Evolutionary conservation across 2,888 invertebrate genomes (phyloP), one percentile per base, ranked within the genome.

Genomic region (Machimus rusticus): DNA sequence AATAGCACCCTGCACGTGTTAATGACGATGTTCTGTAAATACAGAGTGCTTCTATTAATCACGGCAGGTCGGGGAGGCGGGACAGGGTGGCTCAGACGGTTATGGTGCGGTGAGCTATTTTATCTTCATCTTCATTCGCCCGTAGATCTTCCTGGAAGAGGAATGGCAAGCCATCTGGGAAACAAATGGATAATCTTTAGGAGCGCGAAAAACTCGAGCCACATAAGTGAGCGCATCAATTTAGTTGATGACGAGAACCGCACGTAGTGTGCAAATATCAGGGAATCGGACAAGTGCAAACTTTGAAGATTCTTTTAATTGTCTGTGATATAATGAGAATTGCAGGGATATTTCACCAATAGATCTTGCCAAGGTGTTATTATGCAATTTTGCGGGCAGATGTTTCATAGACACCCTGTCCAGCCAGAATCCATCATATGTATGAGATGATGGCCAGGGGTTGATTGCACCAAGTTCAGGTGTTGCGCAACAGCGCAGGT

Each of bases 391-490:
- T 23, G 23, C 23, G 43, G 39, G 43, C 2, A 23, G 46, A 37
- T 8, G 28, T 31, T 66, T 82, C 57, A 9, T 55, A 57, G 46
- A 37, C 37, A 34, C 28, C 28, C 39, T 43, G 23, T 19, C 23
- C 43, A 28, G 19, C 2, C 31, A 66, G 39, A 19, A 74, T 74
- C 34, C 74, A 86, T 86, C 85, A 74, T 23, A n/a, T n/a, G n/a
- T n/a, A n/a, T n/a, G n/a, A 23, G 74, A 76, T 86, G 74, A 46
- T 46, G 51, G 46, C 74, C 57, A 86, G 34, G 57, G 77, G 86
- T 86, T 85, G 85, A 85, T 85, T 85, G 85, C 74, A 85, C 77
- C 74, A 46, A 43, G 84, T 74, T 74, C 19, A 84, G 19, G 51
- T 55, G 82, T 55, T 82, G 31, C 57, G 28, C 31, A 31, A 74